phyloP scores from a whole-genome alignment of 2,113 vertebrate species.

The Sciurus niger region DNA sequence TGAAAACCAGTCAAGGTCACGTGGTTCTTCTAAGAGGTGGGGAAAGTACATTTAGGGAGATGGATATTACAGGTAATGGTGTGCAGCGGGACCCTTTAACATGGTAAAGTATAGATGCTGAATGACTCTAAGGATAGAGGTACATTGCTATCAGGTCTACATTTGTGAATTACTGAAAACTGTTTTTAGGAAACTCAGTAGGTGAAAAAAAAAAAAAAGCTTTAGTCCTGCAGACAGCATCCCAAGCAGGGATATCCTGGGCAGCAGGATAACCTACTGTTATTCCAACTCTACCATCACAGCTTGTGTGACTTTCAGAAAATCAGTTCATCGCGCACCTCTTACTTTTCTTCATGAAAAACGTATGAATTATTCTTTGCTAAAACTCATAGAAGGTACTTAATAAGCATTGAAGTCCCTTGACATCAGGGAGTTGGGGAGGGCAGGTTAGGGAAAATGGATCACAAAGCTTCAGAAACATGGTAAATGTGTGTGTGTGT shows the following conservation, averaged over 20 bases:
- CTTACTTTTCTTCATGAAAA: conserved; percentile 11
- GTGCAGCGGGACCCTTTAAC: neutral
- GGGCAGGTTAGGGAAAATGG: neutral
- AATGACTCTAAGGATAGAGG: neutral
- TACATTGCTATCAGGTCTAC: neutral
- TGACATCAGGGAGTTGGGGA: neutral
- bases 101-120: neutral
- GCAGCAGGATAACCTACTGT: neutral
- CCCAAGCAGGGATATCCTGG: neutral
- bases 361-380: neutral
- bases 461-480: conserved; percentile 11
- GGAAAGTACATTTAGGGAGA: too few species aligned
- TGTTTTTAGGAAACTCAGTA: neutral
- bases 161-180: neutral
- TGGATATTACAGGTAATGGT: neutral
- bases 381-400: conserved; percentile 10
- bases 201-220: conserved; percentile 11
- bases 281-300: neutral
- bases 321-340: neutral
- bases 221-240: neutral
- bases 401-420: neutral
- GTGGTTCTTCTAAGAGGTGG: neutral
- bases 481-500: neutral
- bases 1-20: neutral
- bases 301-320: neutral